A percentile compares a stretch with the other conserved stretches of the same genome.
These are phyloP conservation scores for Sylvilagus floridanus DNA, from an alignment of 2,797 vertebrate species.

Conservation along the genomic window DNA sequence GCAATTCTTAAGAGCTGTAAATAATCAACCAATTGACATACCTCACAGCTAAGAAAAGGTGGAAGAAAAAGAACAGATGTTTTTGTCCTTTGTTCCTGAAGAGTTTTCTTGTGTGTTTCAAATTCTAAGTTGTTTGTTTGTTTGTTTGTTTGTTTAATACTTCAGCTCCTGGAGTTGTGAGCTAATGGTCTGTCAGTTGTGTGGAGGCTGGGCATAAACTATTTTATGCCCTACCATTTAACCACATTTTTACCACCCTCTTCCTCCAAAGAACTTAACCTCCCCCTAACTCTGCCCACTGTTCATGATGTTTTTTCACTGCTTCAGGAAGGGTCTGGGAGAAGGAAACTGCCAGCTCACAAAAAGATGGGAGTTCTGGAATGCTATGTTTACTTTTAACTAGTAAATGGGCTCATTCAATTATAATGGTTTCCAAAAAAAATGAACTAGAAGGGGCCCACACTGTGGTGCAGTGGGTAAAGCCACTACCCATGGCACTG, in stretches of 20 bases:
- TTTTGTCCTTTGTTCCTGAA: not conserved
- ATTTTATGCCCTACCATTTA: not conserved
- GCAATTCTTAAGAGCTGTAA: slow-evolving; percentile 2
- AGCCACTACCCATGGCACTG: no score
- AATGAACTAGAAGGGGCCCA: not conserved
- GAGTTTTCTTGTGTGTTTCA: no score
- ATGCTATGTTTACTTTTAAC: not conserved
- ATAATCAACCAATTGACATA: slow-evolving; percentile 3
- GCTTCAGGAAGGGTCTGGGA: rapidly evolving
- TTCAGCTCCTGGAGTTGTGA: not conserved
- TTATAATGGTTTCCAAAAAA: not conserved
- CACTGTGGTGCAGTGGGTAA: no score
- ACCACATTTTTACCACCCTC: not conserved
- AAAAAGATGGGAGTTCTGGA: not conserved
- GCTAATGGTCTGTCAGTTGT: not conserved
- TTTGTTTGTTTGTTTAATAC: no score
- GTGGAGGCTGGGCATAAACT: not conserved
- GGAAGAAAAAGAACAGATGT: not conserved
- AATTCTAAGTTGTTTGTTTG: no score
- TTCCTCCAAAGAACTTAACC: not conserved
- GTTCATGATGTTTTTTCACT: not conserved
- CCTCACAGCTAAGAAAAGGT: not conserved
- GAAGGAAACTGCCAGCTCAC: not conserved
- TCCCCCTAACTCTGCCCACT: not conserved
- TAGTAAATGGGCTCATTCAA: not conserved